A percentile compares a stretch with the other conserved stretches of the same genome.
Conservation (phyloP, 2,797 vertebrate genomes). For the Diglossa cyanea region DNA sequence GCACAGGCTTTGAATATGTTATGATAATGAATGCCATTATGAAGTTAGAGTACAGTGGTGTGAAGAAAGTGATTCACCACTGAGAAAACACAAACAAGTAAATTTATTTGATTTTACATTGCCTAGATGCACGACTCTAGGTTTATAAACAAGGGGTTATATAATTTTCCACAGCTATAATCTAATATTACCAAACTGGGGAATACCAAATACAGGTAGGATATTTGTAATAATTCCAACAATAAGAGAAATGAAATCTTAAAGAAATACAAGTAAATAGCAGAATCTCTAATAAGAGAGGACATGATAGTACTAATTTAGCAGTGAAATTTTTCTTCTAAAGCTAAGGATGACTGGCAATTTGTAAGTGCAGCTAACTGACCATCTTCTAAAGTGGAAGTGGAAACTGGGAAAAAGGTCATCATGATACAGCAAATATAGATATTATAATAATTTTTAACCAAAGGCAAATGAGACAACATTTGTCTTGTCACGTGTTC, state of each 20-base stretch:
- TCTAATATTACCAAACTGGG: conserved; percentile 46
- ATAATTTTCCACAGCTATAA: conserved; percentile 48
- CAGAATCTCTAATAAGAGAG: background rate
- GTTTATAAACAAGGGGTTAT: conserved; percentile 61
- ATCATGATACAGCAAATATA: background rate
- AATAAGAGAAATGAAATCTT: conserved; percentile 21
- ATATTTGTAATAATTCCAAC: conserved; percentile 52
- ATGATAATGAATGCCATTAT: conserved; percentile 56
- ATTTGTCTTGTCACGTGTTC: background rate
- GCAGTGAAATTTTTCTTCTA: background rate
- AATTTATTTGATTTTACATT: conserved; percentile 62
- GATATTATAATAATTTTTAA: background rate
- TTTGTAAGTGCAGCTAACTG: background rate
- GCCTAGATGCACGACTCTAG: conserved; percentile 35
- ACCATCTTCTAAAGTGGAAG: background rate
- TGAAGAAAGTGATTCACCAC: conserved; percentile 73
- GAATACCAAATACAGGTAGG: conserved; percentile 45
- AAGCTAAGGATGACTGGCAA: background rate
- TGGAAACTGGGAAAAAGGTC: background rate
- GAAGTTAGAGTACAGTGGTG: conserved; percentile 52
- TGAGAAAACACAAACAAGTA: background rate
- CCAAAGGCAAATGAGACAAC: background rate
- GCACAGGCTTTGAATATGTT: conserved; percentile 52
- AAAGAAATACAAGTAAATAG: conserved; percentile 13
- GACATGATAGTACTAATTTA: background rate